These are phyloP conservation scores for Thalassarche chlororhynchos DNA, from an alignment of 2,113 vertebrate species.

Conservation along the genomic window DNA sequence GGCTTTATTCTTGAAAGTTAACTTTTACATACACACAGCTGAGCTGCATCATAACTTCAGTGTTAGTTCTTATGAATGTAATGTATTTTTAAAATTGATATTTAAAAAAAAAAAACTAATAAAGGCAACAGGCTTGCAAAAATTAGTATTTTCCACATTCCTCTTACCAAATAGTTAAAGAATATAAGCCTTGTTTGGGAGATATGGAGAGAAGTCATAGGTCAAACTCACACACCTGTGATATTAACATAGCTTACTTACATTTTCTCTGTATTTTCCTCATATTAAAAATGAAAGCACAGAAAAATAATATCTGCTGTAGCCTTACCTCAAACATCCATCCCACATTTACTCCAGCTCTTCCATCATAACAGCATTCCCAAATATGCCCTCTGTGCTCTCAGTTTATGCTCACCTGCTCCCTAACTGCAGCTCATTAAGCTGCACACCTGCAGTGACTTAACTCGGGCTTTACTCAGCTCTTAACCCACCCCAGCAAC, in stretches of 20 bases:
- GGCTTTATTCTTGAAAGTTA: neutral
- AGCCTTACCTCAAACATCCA: neutral
- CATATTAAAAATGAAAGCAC: neutral
- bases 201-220: neutral
- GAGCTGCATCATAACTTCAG: neutral
- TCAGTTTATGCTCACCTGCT: neutral
- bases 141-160: neutral
- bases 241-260: neutral
- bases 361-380: accelerated
- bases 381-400: neutral
- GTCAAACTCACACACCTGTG: neutral
- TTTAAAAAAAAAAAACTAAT: neutral
- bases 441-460: slow-evolving; percentile 27
- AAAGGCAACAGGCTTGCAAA: neutral
- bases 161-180: neutral
- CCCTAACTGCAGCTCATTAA: neutral
- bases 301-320: neutral
- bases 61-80: neutral
- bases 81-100: neutral
- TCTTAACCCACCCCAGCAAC: neutral
- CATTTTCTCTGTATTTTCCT: neutral
- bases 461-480: neutral
- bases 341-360: neutral
- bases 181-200: neutral
- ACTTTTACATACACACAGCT: neutral